Evolutionary conservation across 2,797 vertebrate species (phyloP), one percentile per base, ranked within the genome.

Genomic region (Triplophysa yarkandensis): DNA sequence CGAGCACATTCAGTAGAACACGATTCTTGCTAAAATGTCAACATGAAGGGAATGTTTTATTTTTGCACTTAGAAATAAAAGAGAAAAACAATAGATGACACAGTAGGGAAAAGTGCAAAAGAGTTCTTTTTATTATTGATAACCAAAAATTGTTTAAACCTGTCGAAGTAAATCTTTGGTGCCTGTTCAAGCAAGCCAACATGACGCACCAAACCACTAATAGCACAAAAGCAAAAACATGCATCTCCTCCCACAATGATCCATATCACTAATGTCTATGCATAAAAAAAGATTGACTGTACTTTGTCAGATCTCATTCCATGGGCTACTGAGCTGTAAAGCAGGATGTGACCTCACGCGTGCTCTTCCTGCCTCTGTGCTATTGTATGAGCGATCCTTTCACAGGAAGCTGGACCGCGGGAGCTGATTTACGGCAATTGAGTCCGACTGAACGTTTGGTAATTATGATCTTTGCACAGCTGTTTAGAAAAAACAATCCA

Each of bases 311-410:
- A 60, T 44, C 14, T 58, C 9, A 34, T 34, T 67, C 30, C 84
- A 85, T 82, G 74, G 81, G 76, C 72, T 82, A 81, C 82, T 54
- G 66, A 79, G 85, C 74, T 79, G 83, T 4, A 90, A 87, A 83
- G 74, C 80, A 90, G 90, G 89, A 91, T 88, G 86, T 85, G 88
- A 88, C 83, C 83, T 82, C 79, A 87, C 82, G 80, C 78, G 72
- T 79, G 82, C 90, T 86, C 89, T 91, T 89, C 88, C 90, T 88
- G 83, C 84, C 70, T 77, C 78, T 77, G 71, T 62, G 75, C 88
- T 81, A 90, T 92, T 92, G 92, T 92, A 85, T 82, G 28, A 76
- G 72, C 78, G 69, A 77, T 84, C 76, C 69, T 80, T 64, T 78
- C 80, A 83, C 79, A 86, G 89, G 87, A 92, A 88, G 68, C 77